Conservation (phyloP, 2,113 vertebrate species). For the Fulica atra region DNA sequence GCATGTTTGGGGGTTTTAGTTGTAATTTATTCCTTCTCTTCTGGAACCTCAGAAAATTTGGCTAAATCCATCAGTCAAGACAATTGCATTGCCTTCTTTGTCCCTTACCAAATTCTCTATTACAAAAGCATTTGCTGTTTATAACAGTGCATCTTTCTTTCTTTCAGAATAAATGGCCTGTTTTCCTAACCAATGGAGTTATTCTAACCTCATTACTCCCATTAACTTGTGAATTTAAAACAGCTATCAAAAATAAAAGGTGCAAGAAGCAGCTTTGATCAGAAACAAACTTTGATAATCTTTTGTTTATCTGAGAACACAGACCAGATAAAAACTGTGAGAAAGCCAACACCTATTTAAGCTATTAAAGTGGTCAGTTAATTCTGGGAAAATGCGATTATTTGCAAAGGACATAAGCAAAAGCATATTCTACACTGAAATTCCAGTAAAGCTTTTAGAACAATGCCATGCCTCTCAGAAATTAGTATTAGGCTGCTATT, state of each 20-base stretch:
- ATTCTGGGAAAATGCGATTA: not conserved
- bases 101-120: not conserved
- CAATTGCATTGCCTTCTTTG: not conserved
- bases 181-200: not conserved
- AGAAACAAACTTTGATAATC: not conserved
- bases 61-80: not conserved
- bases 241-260: not conserved
- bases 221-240: constrained; percentile 18
- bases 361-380: not conserved
- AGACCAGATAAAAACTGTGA: not conserved
- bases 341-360: not conserved
- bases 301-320: not conserved
- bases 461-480: not conserved
- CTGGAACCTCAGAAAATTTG: not conserved
- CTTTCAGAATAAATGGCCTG: not conserved
- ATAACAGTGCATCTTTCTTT: not conserved
- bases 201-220: not conserved
- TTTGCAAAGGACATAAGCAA: not conserved
- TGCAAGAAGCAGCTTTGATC: not conserved
- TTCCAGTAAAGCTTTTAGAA: not conserved
- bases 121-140: not conserved
- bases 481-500: fast-evolving
- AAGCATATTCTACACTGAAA: not conserved
- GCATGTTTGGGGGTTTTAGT: not conserved
- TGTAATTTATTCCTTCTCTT: not conserved